Evolutionary conservation across 2,888 invertebrate species (phyloP).

Genomic region (Ganaspis brasiliensis): DNA sequence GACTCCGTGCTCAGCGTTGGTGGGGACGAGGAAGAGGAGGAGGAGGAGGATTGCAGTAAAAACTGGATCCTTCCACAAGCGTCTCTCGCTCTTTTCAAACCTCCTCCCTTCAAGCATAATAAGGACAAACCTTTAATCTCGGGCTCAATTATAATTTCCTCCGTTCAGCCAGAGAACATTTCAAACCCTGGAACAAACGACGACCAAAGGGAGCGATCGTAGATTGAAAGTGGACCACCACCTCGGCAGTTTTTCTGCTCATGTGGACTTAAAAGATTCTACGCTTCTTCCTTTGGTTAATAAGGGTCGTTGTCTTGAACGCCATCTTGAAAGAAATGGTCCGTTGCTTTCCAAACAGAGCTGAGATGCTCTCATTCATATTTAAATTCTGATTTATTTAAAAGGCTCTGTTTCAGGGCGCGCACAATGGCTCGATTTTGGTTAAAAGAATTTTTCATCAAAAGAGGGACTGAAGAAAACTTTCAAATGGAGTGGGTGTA

Average conservation of each 20-base stretch:
- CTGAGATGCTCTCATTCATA: conserved; percentile 1
- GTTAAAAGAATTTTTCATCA: not conserved
- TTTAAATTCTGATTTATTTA: conserved; percentile 19
- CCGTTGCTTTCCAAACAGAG: not conserved
- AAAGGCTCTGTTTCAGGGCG: not conserved
- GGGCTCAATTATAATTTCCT: conserved; percentile 76
- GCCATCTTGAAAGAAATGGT: conserved; percentile 20
- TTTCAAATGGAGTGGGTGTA: conserved; percentile 49
- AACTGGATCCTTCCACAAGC: conserved; percentile 75
- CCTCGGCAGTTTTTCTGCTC: conserved; percentile 63
- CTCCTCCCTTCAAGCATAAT: conserved; percentile 70
- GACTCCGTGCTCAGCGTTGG: conserved; percentile 67
- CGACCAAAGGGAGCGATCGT: conserved; percentile 45
- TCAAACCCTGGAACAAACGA: conserved; percentile 56
- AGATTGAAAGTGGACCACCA: conserved; percentile 72
- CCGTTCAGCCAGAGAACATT: conserved; percentile 55
- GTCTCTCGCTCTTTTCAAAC: conserved; percentile 64
- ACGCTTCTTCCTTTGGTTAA: conserved; percentile 28
- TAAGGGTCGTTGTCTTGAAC: conserved; percentile 42
- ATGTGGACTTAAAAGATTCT: not conserved
- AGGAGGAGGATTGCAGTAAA: conserved; percentile 70
- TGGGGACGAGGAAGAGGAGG: conserved; percentile 50
- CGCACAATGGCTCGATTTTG: not conserved
- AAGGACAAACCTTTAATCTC: conserved; percentile 77
- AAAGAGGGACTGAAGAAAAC: conserved; percentile 17